A percentile compares a stretch with the other conserved stretches of the same genome.
phyloP scores from a whole-genome alignment of 2,113 vertebrate genomes.

The Rhegmatorhina hoffmannsi region DNA sequence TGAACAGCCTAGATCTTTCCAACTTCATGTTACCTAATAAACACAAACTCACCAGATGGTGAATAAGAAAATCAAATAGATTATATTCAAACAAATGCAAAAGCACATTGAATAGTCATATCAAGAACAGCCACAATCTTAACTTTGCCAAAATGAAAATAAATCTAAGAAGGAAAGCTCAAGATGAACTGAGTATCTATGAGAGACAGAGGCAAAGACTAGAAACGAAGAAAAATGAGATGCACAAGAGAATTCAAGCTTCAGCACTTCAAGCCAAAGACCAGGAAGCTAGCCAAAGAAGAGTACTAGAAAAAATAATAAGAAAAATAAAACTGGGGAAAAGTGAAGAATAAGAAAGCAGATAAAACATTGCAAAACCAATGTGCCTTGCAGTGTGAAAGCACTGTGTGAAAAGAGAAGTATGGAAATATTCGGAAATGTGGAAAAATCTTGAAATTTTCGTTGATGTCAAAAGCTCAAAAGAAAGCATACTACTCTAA shows the following conservation, averaged over 20 bases:
- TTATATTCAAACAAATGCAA: constrained; percentile 37
- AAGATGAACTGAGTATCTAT: not conserved
- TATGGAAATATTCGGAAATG: not conserved
- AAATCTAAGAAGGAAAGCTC: not conserved
- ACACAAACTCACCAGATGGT: constrained; percentile 36
- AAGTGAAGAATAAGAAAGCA: not conserved
- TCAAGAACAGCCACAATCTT: not conserved
- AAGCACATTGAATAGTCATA: constrained; percentile 10
- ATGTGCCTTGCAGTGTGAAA: not conserved
- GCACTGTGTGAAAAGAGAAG: not conserved
- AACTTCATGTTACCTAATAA: constrained; percentile 53
- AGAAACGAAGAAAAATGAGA: constrained; percentile 1
- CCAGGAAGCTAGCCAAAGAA: not conserved
- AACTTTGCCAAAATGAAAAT: constrained; percentile 43
- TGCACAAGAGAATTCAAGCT: not conserved
- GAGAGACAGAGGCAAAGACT: not conserved
- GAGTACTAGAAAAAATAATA: not conserved
- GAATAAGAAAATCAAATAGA: constrained; percentile 37
- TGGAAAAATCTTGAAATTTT: not conserved
- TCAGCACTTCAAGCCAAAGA: not conserved
- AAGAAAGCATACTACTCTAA: not conserved
- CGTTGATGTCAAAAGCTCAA: not conserved
- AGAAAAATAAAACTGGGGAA: not conserved
- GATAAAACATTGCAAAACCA: not conserved
- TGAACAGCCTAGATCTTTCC: not conserved